A percentile compares a stretch with the other conserved stretches of the same genome.
Conservation (phyloP, 2,888 invertebrate genomes). For the Sphaerophoria rueppellii region DNA sequence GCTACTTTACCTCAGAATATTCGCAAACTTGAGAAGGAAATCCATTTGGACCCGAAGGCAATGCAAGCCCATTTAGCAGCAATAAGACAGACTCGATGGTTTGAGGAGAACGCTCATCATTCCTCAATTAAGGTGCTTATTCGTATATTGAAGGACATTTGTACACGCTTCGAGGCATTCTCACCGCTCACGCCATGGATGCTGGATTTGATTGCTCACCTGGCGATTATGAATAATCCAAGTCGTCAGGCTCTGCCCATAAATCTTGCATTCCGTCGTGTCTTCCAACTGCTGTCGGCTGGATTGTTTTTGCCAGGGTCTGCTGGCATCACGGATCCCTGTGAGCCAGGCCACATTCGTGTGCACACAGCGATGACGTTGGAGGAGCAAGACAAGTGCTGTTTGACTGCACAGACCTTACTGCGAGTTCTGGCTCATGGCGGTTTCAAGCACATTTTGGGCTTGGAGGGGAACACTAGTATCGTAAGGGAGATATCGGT, state of each 20-base stretch:
- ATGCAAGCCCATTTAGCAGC: constrained; percentile 96
- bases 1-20: constrained; percentile 97
- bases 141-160: constrained; percentile 95
- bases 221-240: constrained; percentile 98
- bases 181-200: constrained; percentile 97
- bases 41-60: constrained; percentile 88
- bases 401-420: constrained; percentile 93
- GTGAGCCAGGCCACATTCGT: constrained; percentile 93
- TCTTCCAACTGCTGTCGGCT: constrained; percentile 94
- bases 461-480: constrained; percentile 84
- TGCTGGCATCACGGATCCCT: constrained; percentile 96
- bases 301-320: constrained; percentile 98
- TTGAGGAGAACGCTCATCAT: constrained; percentile 98
- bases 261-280: constrained; percentile 94
- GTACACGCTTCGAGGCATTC: constrained; percentile 94
- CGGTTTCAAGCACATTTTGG: constrained; percentile 95
- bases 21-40: constrained; percentile 95
- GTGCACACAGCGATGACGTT: constrained; percentile 95
- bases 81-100: constrained; percentile 98
- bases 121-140: constrained; percentile 98
- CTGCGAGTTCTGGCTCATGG: constrained; percentile 95
- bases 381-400: constrained; percentile 96
- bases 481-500: constrained; percentile 93
- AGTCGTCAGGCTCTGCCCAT: constrained; percentile 95
- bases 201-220: constrained; percentile 96